Percentiles rank a stretch among this genome's conserved stretches.
Conservation (phyloP, 1,140 invertebrate species). For the Drosophila pseudoananassae region DNA sequence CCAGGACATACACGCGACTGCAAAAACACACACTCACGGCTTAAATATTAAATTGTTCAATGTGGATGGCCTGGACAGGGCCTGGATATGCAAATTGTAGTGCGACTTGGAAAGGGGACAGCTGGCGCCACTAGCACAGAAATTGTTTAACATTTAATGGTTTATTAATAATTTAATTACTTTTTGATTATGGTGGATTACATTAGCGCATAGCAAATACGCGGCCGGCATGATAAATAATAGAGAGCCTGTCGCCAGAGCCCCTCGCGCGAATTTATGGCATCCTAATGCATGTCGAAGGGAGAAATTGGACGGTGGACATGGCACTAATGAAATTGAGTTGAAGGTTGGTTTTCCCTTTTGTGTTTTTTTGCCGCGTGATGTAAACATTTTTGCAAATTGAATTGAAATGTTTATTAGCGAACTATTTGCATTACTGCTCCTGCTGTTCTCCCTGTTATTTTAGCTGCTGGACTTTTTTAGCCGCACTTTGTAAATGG, state of each 20-base stretch:
- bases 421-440: slow-evolving; percentile 45
- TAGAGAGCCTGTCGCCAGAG: slow-evolving; percentile 28
- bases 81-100: slow-evolving; percentile 48
- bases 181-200: slow-evolving; percentile 80
- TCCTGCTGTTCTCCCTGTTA: slow-evolving; percentile 51
- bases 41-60: slow-evolving; percentile 67
- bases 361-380: slow-evolving; percentile 20
- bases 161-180: slow-evolving; percentile 83
- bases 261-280: slow-evolving; percentile 22
- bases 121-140: slow-evolving; percentile 53
- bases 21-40: slow-evolving; percentile 40
- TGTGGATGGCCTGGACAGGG: slow-evolving; percentile 17
- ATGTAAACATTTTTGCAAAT: slow-evolving; percentile 70
- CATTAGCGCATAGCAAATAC: slow-evolving; percentile 71
- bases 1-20: slow-evolving; percentile 14
- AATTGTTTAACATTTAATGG: slow-evolving; percentile 80
- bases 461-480: slow-evolving; percentile 22
- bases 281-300: slow-evolving; percentile 24
- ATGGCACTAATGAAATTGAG: slow-evolving; percentile 77
- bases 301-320: slow-evolving; percentile 1
- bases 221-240: slow-evolving; percentile 55
- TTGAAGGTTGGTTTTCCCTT: slow-evolving; percentile 75
- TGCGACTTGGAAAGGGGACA: not conserved
- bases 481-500: slow-evolving; percentile 62
- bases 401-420: slow-evolving; percentile 81